Conservation (phyloP, 2,888 invertebrate genomes). For the Punctoribates punctum region DNA sequence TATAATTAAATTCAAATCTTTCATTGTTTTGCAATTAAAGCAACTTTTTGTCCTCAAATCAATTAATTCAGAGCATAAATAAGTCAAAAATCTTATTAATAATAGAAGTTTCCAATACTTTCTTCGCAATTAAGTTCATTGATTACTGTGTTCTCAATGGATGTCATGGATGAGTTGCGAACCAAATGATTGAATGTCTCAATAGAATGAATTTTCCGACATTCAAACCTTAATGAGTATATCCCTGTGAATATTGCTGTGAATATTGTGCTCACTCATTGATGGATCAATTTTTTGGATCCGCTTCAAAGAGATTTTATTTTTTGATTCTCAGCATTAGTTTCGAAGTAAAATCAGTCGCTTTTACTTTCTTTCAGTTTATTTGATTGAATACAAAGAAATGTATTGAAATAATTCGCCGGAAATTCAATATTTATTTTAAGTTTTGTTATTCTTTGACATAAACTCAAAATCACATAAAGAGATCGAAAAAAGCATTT, state of each 20-base stretch:
- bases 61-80: not conserved
- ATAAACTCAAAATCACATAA: too few species aligned
- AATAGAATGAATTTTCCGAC: not conserved
- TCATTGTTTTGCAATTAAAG: too few species aligned
- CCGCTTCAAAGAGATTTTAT: not conserved
- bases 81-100: too few species aligned
- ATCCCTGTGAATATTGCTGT: too few species aligned
- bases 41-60: not conserved
- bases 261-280: not conserved
- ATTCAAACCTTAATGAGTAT: too few species aligned
- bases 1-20: not conserved
- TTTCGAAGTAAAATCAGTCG: not conserved
- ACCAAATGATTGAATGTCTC: not conserved
- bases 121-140: not conserved
- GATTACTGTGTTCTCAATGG: not conserved
- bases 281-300: not conserved
- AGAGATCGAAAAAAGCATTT: too few species aligned
- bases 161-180: not conserved
- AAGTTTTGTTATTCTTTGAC: too few species aligned
- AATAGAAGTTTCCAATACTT: not conserved
- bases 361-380: too few species aligned
- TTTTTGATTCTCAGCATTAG: not conserved
- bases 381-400: too few species aligned
- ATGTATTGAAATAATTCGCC: too few species aligned
- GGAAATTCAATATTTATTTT: too few species aligned